Evolutionary conservation across 2,113 vertebrate genomes (phyloP), one percentile per base, ranked within the genome.

Genomic region (Puffinus mauretanicus): DNA sequence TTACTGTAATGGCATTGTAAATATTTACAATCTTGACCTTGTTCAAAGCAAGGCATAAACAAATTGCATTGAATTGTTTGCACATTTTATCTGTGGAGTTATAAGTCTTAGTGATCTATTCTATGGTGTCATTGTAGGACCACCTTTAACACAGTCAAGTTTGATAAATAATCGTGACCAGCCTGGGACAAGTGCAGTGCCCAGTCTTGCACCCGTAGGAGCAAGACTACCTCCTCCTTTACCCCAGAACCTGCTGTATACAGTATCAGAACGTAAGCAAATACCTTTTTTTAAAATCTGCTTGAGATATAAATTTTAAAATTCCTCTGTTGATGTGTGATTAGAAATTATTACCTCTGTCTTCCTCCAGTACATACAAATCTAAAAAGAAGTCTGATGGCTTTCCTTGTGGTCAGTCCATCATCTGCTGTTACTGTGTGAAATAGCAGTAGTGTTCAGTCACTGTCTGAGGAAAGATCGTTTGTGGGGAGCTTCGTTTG

Each of bases 191-290:
- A 99, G 98, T 44, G 96, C 98, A 36, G 98, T 99, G 95, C 98
- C 99, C 98, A 98, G 98, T 61, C 98, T 99, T 55, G 98, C 99
- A 91, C 99, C 99, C 13, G 98, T 99, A 77, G 99, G 98, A 95
- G 98, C 99, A 90, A 98, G 99, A 82, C 97, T 99, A 81, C 99
- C 99, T 94, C 99, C 99, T 96, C 98, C 98, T 85, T 97, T 98
- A 87, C 98, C 98, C 94, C 98, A 99, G 96, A 99, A 99, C 97
- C 99, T 99, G 82, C 99, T 99, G 94, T 99, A 99, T 84, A 98
- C 98, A 91, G 98, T 99, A 91, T 99, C 99, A 93, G 99, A 99
- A 99, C 99, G 99, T 99, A 99, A 99, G 99, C 97, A 97, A 52
- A 82, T 88, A 47, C 92, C 88, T 93, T 97, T 89, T 40, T 42